Percentiles rank a stretch among this genome's conserved stretches.
Evolutionary conservation across 1,140 invertebrate species (phyloP).

Genomic region (Drosophila kepulauana): DNA sequence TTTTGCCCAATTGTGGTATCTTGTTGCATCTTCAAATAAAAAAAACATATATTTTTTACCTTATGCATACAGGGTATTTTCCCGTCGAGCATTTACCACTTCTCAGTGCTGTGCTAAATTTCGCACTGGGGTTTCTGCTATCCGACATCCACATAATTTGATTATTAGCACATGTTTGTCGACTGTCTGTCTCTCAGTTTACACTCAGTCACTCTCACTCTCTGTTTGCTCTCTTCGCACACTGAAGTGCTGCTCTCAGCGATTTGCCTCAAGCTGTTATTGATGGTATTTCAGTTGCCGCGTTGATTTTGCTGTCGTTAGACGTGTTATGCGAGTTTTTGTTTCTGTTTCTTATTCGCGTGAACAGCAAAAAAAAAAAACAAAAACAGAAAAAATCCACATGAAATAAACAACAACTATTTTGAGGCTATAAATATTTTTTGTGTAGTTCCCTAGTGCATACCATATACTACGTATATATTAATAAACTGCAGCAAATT

Average conservation of each 20-base stretch:
- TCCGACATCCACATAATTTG: constrained; percentile 50
- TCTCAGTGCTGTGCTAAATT: constrained; percentile 1
- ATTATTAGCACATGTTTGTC: constrained; percentile 64
- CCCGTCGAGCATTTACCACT: neutral
- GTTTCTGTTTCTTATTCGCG: constrained; percentile 19
- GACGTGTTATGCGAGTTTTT: constrained; percentile 43
- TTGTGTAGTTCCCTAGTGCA: constrained; percentile 49
- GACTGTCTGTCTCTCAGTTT: constrained; percentile 6
- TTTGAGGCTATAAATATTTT: constrained; percentile 68
- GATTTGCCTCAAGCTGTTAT: constrained; percentile 33
- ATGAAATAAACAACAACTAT: constrained; percentile 60
- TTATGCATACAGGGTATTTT: neutral
- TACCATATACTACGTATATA: constrained; percentile 11
- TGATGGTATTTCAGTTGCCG: constrained; percentile 52
- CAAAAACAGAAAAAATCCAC: constrained; percentile 25
- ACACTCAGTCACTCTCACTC: neutral
- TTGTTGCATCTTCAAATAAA: constrained; percentile 10
- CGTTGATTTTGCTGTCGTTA: constrained; percentile 47
- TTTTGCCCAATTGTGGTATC: constrained; percentile 4
- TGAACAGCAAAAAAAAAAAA: constrained; percentile 54
- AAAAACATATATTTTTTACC: constrained; percentile 9
- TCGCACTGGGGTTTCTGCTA: constrained; percentile 28
- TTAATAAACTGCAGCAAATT: constrained; percentile 57
- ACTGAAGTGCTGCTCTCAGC: constrained; percentile 18
- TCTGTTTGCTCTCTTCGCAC: constrained; percentile 1